These are phyloP conservation scores for Hypanus sabinus DNA, from an alignment of 2,113 vertebrate species.

Conservation along the genomic window DNA sequence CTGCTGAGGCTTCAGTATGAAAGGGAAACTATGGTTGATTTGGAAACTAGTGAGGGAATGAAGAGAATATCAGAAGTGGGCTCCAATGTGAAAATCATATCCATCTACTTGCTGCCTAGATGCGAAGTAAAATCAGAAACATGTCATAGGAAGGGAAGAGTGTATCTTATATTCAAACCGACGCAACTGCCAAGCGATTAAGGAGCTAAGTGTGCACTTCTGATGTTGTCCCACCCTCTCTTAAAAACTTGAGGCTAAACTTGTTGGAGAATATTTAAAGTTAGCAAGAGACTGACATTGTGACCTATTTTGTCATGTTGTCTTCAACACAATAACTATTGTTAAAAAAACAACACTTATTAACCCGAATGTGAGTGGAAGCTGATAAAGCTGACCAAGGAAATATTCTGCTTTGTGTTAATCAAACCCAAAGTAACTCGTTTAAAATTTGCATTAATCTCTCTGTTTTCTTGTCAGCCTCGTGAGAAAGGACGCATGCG, in stretches of 20 bases:
- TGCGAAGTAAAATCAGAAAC: neutral
- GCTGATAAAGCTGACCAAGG: neutral
- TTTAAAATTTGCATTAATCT: neutral
- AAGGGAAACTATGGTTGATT: neutral
- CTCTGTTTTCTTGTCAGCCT: constrained; percentile 50
- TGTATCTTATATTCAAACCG: neutral
- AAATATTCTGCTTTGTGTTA: neutral
- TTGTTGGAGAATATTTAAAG: neutral
- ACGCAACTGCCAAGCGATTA: neutral
- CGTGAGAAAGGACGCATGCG: constrained; percentile 73
- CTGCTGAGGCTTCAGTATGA: too few species aligned
- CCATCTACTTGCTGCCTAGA: neutral
- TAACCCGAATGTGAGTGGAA: neutral
- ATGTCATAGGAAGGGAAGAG: neutral
- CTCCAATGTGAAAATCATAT: neutral
- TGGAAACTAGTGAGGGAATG: neutral
- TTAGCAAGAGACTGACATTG: neutral
- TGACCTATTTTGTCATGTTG: neutral
- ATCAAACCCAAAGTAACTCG: neutral
- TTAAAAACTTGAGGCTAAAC: neutral
- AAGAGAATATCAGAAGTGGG: neutral
- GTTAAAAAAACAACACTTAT: neutral
- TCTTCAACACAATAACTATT: neutral
- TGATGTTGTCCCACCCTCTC: neutral
- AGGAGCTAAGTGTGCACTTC: neutral